These are phyloP conservation scores for Thereva unica DNA, from an alignment of 2,888 invertebrate genomes.

Conservation along the genomic window DNA sequence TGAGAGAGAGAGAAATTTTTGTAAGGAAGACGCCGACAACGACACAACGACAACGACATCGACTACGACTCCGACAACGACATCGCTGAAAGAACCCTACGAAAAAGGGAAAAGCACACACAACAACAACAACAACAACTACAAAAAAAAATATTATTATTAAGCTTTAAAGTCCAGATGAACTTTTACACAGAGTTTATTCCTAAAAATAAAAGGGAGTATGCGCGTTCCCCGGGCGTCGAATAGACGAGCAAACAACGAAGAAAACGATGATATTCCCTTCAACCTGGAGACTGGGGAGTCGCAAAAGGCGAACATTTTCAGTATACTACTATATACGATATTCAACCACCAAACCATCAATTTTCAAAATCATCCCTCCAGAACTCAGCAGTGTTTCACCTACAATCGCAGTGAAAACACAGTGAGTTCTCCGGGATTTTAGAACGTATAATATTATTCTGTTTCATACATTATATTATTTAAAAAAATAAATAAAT, in stretches of 20 bases:
- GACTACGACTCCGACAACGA: too few relatives aligned
- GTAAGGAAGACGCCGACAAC: too few relatives aligned
- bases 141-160: slow-evolving; percentile 11
- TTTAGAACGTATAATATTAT: slow-evolving; percentile 39
- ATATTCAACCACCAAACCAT: slow-evolving; percentile 20
- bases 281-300: slow-evolving; percentile 1
- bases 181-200: slow-evolving; percentile 5
- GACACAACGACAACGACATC: too few relatives aligned
- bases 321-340: not conserved
- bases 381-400: slow-evolving; percentile 49
- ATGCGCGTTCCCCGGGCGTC: slow-evolving; percentile 29
- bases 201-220: slow-evolving; percentile 2
- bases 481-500: too few relatives aligned
- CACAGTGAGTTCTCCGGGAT: slow-evolving; percentile 49
- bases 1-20: too few relatives aligned
- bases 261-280: not conserved
- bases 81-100: too few relatives aligned
- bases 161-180: slow-evolving; percentile 5
- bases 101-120: too few relatives aligned
- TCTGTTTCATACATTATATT: too few relatives aligned
- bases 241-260: slow-evolving; percentile 1
- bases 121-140: too few relatives aligned
- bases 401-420: slow-evolving; percentile 54
- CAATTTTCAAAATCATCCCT: slow-evolving; percentile 44
- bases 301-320: not conserved